phyloP scores from a whole-genome alignment of 2,797 vertebrate species.

The Thunnus albacares region DNA sequence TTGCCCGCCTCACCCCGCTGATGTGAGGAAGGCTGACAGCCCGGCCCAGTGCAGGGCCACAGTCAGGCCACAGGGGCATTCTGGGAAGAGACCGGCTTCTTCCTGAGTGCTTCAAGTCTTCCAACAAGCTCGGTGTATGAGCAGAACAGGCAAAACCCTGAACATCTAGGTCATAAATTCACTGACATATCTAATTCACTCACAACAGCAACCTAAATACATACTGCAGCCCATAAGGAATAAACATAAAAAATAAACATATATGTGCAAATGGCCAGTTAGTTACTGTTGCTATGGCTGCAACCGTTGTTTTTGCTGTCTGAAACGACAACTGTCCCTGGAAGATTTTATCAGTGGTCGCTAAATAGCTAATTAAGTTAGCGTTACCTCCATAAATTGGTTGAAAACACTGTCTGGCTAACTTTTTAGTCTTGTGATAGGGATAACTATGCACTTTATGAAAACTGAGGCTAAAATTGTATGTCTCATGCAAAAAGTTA shows the following conservation, averaged over 20 bases:
- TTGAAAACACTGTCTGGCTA: too few relatives aligned
- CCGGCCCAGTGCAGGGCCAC: slow-evolving; percentile 53
- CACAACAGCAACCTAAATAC: neutral
- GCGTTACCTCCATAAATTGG: too few relatives aligned
- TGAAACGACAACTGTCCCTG: neutral
- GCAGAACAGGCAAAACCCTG: neutral
- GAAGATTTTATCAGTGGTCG: neutral
- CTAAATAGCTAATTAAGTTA: too few relatives aligned
- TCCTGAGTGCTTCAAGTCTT: slow-evolving; percentile 31
- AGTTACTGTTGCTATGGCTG: too few relatives aligned
- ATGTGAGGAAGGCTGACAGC: slow-evolving; percentile 77
- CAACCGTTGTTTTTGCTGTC: too few relatives aligned
- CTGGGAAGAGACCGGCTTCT: slow-evolving; percentile 47
- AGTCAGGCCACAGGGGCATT: slow-evolving; percentile 52
- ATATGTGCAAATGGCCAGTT: neutral
- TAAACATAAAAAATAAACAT: neutral
- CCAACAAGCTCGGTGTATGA: neutral
- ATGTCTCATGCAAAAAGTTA: neutral
- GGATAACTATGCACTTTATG: too few relatives aligned
- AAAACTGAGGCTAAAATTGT: neutral
- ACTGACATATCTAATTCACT: neutral
- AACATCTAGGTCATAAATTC: neutral
- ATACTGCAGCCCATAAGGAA: neutral
- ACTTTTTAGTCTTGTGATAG: too few relatives aligned
- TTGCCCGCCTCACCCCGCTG: slow-evolving; percentile 57